Base-by-base conservation (phyloP, 2,888 invertebrate species). In the Malthinus seriepunctatus region DNA sequence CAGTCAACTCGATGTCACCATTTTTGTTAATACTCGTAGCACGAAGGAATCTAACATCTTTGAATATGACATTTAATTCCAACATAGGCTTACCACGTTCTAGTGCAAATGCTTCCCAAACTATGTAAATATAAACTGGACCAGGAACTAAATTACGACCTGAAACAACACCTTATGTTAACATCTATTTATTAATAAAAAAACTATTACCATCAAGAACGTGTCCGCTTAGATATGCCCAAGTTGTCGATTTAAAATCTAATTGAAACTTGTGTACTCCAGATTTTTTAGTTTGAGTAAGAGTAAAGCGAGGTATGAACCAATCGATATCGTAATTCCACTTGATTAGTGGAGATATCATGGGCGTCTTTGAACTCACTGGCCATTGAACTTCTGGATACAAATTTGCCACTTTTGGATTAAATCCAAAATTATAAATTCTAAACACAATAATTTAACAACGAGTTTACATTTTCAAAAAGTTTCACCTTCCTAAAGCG, bases 251-350 rank as follows among this genome's bases (percentile, higher is more conserved):
- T 0, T 77, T 76, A 4, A 88, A 78, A 12, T 84, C 82, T 67
- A 90, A 80, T 23, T 82, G 75, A 11, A 88, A 82, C 0, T 81
- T 78, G 42, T 88, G 80, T 67, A 90, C 89, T 0, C 88, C 87
- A 33, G 86, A 86, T 56, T 84, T 84, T 69, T 86, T 85, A 68
- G 86, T 87, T 69, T 86, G 86, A 73, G 87, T 86, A 42, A 86
- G 84, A 64, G 83, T 84, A 73, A 86, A 90, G 44, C 85, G 84
- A 0, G 88, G 86, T 1, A 90, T 87, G 67, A 85, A 81, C 89
- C 90, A 90, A 61, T 88, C 86, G 60, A 87, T 86, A 11, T 84
- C 83, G 70, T 97, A 95, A 67, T 95, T 91, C 95, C 96, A 96
- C 63, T 86, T 85, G n/a, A 96, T 84, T 1, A 90, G 79, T 3